phyloP scores from a whole-genome alignment of 2,888 invertebrate genomes.

The Drosophila multiciliata region DNA sequence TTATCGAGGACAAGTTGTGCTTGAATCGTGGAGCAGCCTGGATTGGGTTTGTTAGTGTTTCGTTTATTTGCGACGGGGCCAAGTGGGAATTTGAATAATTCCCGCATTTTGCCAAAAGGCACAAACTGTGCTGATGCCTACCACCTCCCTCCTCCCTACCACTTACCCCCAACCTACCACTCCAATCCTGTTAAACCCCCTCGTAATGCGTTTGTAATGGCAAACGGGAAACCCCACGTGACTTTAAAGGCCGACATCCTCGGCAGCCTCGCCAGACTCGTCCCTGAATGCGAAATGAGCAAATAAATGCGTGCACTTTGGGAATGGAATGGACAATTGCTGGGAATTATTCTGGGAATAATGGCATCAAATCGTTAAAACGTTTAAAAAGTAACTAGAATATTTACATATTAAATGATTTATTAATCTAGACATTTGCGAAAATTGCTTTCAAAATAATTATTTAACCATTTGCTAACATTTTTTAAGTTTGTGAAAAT shows the following conservation, averaged over 20 bases:
- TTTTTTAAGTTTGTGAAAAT: not conserved
- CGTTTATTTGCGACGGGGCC: conserved; percentile 62
- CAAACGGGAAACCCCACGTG: conserved; percentile 34
- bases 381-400: not conserved
- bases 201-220: conserved; percentile 68
- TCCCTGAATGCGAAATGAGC: conserved; percentile 61
- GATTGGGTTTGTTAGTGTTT: conserved; percentile 40
- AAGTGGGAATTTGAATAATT: conserved; percentile 77
- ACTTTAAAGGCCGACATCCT: conserved; percentile 48
- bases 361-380: not conserved
- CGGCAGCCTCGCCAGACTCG: conserved; percentile 21
- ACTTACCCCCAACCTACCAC: not conserved
- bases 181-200: conserved; percentile 3
- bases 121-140: conserved; percentile 20
- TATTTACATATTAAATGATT: not conserved
- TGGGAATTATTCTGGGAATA: not conserved
- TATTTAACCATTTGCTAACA: not conserved
- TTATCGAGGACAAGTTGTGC: not conserved
- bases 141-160: not conserved
- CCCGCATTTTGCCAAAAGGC: conserved; percentile 51
- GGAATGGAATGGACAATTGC: not conserved
- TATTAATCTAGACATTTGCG: not conserved
- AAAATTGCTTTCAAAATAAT: not conserved
- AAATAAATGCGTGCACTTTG: conserved; percentile 52
- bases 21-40: conserved; percentile 1